phyloP scores from a whole-genome alignment of 2,113 vertebrate species.

The Struthio camelus region DNA sequence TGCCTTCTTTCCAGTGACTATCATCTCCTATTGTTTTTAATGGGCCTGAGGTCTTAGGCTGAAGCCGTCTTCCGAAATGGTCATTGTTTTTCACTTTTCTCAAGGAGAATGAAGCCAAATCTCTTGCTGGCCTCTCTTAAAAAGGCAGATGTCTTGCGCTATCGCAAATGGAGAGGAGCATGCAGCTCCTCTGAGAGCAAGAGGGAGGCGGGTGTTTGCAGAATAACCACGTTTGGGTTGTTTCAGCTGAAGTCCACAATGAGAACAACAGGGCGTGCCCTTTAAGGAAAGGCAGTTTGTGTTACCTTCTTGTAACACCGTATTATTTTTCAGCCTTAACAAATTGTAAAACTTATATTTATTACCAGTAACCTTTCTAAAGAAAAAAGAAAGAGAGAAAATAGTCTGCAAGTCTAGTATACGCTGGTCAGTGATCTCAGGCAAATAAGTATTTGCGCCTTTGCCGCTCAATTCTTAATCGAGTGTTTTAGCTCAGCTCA shows the following conservation, averaged over 20 bases:
- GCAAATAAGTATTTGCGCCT: neutral
- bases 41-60: neutral
- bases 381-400: no score
- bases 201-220: neutral
- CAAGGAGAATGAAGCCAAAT: neutral
- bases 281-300: neutral
- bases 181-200: neutral
- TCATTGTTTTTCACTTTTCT: neutral
- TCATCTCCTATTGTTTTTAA: neutral
- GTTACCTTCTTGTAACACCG: neutral
- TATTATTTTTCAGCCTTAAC: neutral
- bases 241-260: neutral
- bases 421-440: neutral
- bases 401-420: neutral
- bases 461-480: neutral
- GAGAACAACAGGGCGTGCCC: neutral
- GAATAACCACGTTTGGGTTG: neutral
- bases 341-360: neutral
- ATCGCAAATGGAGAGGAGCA: neutral
- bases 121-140: neutral
- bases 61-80: neutral
- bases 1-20: neutral
- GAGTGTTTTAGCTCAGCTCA: neutral
- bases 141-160: neutral
- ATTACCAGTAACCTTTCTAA: neutral